phyloP scores from a whole-genome alignment of 1,140 invertebrate genomes.

The Scylla paramamosain region DNA sequence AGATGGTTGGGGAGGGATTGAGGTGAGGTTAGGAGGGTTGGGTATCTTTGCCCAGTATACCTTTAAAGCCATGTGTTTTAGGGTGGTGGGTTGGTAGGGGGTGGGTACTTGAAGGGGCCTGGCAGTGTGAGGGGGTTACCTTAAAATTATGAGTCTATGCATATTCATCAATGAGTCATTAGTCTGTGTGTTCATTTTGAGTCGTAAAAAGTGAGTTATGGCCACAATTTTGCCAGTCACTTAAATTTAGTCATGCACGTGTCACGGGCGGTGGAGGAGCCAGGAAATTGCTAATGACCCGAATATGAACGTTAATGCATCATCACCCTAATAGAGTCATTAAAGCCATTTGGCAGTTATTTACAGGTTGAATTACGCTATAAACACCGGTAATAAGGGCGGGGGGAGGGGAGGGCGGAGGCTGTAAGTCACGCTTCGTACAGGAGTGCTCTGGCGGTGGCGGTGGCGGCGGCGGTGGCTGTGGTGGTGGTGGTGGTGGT shows the following conservation, averaged over 20 bases:
- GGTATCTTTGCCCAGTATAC: too few species aligned
- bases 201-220: slow-evolving; percentile 6
- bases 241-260: slow-evolving; percentile 2
- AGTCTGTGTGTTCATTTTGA: neutral
- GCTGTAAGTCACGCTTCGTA: neutral
- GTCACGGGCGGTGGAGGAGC: neutral
- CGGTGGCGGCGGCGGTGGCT: too few species aligned
- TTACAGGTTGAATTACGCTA: slow-evolving; percentile 23
- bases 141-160: slow-evolving; percentile 8
- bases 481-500: neutral
- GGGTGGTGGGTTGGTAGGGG: too few species aligned
- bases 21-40: neutral
- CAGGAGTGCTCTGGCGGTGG: neutral
- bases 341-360: slow-evolving; percentile 14
- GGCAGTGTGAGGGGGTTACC: too few species aligned
- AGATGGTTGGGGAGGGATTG: too few species aligned
- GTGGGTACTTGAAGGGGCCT: too few species aligned
- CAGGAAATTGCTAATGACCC: slow-evolving; percentile 22
- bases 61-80: too few species aligned
- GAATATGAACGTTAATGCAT: slow-evolving; percentile 15
- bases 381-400: slow-evolving; percentile 3
- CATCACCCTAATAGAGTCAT: slow-evolving; percentile 22
- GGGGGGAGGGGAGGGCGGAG: neutral
- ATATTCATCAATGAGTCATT: slow-evolving; percentile 16
- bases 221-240: neutral